Conservation (phyloP, 2,888 invertebrate species). For the Hyalella azteca region DNA sequence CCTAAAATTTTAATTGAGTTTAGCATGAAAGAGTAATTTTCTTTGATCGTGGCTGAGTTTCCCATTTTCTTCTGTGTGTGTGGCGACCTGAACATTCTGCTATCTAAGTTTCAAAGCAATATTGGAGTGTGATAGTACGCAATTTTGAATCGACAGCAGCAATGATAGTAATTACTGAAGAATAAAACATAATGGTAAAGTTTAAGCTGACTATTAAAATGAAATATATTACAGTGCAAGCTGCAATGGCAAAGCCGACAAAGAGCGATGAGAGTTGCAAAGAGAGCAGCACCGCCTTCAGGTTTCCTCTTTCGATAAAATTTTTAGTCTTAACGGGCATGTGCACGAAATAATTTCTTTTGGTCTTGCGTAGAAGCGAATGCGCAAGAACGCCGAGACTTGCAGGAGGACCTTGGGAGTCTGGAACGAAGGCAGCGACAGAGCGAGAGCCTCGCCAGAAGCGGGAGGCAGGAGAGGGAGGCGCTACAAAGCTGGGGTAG, state of each 20-base stretch:
- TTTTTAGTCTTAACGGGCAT: slow-evolving; percentile 58
- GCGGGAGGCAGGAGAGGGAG: slow-evolving; percentile 44
- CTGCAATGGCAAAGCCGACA: no score
- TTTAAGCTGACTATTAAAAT: no score
- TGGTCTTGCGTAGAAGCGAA: slow-evolving; percentile 53
- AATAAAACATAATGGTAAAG: no score
- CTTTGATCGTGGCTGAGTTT: neutral
- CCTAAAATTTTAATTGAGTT: neutral
- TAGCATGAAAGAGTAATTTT: neutral
- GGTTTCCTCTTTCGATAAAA: slow-evolving; percentile 51
- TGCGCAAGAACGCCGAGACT: slow-evolving; percentile 47
- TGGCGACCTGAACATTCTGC: no score
- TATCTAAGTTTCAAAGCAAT: no score
- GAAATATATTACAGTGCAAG: no score
- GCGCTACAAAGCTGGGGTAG: neutral
- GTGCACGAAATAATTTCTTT: slow-evolving; percentile 58
- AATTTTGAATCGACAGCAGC: no score
- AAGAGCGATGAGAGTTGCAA: slow-evolving; percentile 42
- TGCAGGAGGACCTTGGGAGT: slow-evolving; percentile 23
- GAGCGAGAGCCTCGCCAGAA: neutral
- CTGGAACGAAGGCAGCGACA: neutral
- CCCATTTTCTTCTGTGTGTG: neutral
- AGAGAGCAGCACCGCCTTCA: slow-evolving; percentile 41
- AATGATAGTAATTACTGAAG: no score
- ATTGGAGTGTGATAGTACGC: no score